A percentile compares a stretch with the other conserved stretches of the same genome.
phyloP scores from a whole-genome alignment of 2,888 invertebrate species.

The Amblyjoppa proteus region DNA sequence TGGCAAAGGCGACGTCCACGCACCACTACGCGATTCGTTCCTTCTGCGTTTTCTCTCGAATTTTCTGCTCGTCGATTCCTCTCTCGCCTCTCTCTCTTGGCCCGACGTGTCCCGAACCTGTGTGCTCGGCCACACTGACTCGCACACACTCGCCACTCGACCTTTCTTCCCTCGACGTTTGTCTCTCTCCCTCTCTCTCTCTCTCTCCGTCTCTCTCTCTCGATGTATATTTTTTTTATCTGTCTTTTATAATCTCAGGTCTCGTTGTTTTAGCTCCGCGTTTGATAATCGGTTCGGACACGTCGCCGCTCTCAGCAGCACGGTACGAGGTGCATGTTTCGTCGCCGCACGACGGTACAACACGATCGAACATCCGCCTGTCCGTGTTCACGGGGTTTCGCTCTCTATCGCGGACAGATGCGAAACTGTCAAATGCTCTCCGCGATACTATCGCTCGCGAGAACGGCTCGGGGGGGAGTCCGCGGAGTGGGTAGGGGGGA shows the following conservation, averaged over 20 bases:
- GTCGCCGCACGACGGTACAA: background rate
- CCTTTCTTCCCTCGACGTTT: slow-evolving; percentile 37
- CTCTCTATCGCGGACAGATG: slow-evolving; percentile 34
- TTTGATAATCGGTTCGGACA: slow-evolving; percentile 18
- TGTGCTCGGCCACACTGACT: background rate
- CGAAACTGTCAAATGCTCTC: slow-evolving; percentile 59
- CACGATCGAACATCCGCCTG: background rate
- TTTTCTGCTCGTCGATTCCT: slow-evolving; percentile 41
- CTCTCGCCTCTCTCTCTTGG: slow-evolving; percentile 49
- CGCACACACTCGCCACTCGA: slow-evolving; percentile 21
- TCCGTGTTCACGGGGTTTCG: background rate
- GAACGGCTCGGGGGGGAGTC: slow-evolving; percentile 3
- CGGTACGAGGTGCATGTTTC: slow-evolving; percentile 32
- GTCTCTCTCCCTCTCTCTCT: slow-evolving; percentile 11
- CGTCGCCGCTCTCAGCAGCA: slow-evolving; percentile 25
- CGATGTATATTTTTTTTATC: background rate
- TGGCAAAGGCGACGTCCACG: slow-evolving; percentile 41
- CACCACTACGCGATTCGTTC: slow-evolving; percentile 1
- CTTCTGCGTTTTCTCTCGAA: slow-evolving; percentile 48
- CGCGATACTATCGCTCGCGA: slow-evolving; percentile 15
- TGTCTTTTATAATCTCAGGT: background rate
- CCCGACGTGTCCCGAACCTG: background rate
- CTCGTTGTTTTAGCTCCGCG: background rate
- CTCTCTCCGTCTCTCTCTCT: background rate
- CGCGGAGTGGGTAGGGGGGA: too few species aligned